Percentiles rank a stretch among this genome's conserved stretches.
phyloP scores from a whole-genome alignment of 2,113 vertebrate genomes.

The Dromiciops gliroides region DNA sequence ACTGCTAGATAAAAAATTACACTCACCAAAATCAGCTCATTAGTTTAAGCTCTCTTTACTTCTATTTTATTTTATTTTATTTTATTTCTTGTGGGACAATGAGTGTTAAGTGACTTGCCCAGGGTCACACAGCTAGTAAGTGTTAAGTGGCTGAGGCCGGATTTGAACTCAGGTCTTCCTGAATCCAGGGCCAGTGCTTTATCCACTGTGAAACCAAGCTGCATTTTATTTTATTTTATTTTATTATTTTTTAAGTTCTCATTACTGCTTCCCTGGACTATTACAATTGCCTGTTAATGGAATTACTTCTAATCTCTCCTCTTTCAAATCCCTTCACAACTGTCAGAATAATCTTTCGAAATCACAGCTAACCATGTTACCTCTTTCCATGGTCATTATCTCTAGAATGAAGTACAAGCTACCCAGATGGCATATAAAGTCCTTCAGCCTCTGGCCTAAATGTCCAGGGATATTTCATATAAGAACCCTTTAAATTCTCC shows the following conservation, averaged over 20 bases:
- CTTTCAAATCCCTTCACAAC: not conserved
- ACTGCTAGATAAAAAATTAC: not conserved
- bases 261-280: not conserved
- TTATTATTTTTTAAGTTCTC: too few species aligned
- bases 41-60: not conserved
- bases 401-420: not conserved
- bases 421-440: not conserved
- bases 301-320: not conserved
- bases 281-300: not conserved
- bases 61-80: too few species aligned
- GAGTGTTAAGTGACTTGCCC: too few species aligned
- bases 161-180: too few species aligned
- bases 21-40: not conserved
- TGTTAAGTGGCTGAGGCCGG: too few species aligned
- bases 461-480: not conserved
- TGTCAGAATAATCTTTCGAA: not conserved
- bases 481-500: not conserved
- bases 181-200: too few species aligned
- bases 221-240: too few species aligned
- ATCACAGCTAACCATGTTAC: not conserved
- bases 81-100: too few species aligned
- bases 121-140: too few species aligned
- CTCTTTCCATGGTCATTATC: not conserved
- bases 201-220: too few species aligned
- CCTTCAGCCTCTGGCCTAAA: not conserved